Evolutionary conservation across 1,140 invertebrate species (phyloP).

Genomic region (Bombus pyrosoma): DNA sequence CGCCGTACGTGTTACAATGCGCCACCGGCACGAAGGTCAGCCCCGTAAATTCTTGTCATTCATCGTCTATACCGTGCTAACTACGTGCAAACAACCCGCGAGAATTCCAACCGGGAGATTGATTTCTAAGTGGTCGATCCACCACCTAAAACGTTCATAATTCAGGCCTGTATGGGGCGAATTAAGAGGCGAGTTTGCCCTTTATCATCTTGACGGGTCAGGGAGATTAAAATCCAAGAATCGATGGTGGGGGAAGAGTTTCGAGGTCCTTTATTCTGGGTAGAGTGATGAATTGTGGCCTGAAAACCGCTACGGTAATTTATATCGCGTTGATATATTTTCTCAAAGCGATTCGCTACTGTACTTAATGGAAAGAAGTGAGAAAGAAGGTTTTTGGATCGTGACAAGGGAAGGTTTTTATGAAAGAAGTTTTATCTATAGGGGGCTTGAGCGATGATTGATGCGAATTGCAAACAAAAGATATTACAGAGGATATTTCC

Average conservation of each 20-base stretch:
- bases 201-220: neutral
- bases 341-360: neutral
- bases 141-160: neutral
- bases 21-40: conserved; percentile 7
- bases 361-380: neutral
- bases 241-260: neutral
- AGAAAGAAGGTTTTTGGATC: neutral
- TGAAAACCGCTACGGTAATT: neutral
- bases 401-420: neutral
- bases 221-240: neutral
- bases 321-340: neutral
- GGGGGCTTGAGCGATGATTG: too few relatives aligned
- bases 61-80: conserved; percentile 28
- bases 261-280: neutral
- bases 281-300: neutral
- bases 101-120: conserved; percentile 16
- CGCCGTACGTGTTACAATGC: conserved; percentile 41
- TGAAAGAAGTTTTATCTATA: neutral
- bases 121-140: neutral
- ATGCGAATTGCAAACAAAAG: too few relatives aligned
- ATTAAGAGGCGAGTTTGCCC: neutral
- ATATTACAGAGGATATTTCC: too few relatives aligned
- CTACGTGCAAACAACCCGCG: conserved; percentile 12
- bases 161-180: neutral
- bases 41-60: conserved; percentile 42